Evolutionary conservation across 2,113 vertebrate species (phyloP).

Genomic region (Misgurnus anguillicaudatus): DNA sequence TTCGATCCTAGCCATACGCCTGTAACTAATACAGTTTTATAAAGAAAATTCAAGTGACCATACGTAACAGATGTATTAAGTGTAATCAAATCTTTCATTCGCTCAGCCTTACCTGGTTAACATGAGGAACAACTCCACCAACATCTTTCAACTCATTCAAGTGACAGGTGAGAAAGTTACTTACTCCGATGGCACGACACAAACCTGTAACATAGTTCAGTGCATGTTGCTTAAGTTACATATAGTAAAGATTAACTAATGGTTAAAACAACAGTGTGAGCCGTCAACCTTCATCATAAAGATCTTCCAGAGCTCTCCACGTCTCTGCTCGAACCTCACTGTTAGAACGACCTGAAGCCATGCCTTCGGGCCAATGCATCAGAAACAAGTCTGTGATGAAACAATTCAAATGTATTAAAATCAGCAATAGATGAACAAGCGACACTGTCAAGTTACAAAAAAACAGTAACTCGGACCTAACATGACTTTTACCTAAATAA

Average conservation of each 20-base stretch:
- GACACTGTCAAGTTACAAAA: background rate
- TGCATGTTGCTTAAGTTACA: background rate
- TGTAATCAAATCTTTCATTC: background rate
- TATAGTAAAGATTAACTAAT: background rate
- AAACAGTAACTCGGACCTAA: background rate
- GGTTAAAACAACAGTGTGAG: background rate
- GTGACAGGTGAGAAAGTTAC: conserved; percentile 83
- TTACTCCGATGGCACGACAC: conserved; percentile 78
- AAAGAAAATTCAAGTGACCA: too few species aligned
- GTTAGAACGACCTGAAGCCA: conserved; percentile 62
- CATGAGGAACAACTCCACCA: conserved; percentile 70
- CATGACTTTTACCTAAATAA: conserved; percentile 70
- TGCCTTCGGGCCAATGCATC: conserved; percentile 76
- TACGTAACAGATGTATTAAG: too few species aligned
- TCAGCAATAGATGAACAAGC: too few species aligned
- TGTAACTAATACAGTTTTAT: too few species aligned
- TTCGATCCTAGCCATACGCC: too few species aligned
- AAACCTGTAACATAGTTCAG: conserved; percentile 65
- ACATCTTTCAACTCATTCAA: conserved; percentile 80
- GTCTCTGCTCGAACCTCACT: conserved; percentile 76
- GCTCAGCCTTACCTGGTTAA: conserved; percentile 73
- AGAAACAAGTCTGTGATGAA: conserved; percentile 80
- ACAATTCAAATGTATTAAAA: background rate
- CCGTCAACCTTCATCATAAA: conserved; percentile 69
- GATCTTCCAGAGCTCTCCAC: conserved; percentile 74